Base-by-base conservation (phyloP, 92 coral and sea anemone genomes). In the Porites lobata region DNA sequence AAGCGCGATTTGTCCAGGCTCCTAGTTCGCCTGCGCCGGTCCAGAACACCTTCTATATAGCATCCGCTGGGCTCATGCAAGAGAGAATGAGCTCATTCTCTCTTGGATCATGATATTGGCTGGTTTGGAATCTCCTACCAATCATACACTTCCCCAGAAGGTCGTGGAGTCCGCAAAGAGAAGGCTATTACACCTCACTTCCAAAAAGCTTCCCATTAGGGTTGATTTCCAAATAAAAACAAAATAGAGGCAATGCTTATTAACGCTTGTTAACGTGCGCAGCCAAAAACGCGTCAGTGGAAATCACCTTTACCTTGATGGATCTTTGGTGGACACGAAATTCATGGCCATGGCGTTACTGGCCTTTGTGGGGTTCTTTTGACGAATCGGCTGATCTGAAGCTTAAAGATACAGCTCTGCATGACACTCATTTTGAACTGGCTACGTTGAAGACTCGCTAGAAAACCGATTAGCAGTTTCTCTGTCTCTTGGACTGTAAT, bases 11-110 rank as follows among this genome's bases (percentile, higher is more conserved):
- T 29, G 32, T 29, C 32, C 32, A 29, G 32, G 32, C 32, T 29
- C 2, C 32, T 29, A 29, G 32, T 29, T 29, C 32, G 2, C 32
- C 2, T 29, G 32, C 32, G 2, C 32, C 32, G 32, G 32, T 29
- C 32, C 32, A 29, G 32, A 29, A 1, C 32, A 29, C 32, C 32
- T 29, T 29, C 32, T 29, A 29, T 2, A 1, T 29, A 29, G 32
- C 32, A 29, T 29, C 3, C 32, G 32, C 32, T 52, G 62, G 63
- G 80, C 83, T 18, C 83, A 85, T 22, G 24, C 38, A 57, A 85
- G 38, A 73, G 24, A 22, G 24, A 22, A 22, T 22, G 24, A 21
- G 22, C 22, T 21, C 22, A 21, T 21, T 21, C 22, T 21, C 22
- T 21, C 22, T 21, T 21, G 22, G 22, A 21, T 21, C 22, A 21